A percentile compares a stretch with the other conserved stretches of the same genome.
Conservation (phyloP, 2,113 vertebrate genomes). For the Perca schrenkii region DNA sequence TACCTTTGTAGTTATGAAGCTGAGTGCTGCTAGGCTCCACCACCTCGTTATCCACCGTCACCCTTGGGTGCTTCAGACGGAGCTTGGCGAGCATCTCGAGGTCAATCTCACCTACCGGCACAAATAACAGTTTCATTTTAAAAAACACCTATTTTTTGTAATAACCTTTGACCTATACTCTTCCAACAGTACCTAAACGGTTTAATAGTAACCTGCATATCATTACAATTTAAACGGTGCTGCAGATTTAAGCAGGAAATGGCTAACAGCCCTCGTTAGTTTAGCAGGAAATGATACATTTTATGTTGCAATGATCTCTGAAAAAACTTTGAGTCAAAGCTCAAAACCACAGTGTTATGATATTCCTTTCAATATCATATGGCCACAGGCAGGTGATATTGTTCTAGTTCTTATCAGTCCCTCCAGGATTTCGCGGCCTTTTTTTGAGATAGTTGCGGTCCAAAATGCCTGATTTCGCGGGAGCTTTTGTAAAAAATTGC, state of each 20-base stretch:
- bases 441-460: too few relatives aligned
- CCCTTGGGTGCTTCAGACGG: conserved; percentile 81
- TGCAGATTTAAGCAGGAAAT: background rate
- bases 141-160: background rate
- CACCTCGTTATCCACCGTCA: conserved; percentile 85
- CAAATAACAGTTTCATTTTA: background rate
- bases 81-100: conserved; percentile 87
- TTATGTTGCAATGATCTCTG: background rate
- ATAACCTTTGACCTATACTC: background rate
- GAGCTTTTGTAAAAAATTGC: too few relatives aligned
- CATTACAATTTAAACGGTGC: background rate
- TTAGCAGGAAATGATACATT: conserved; percentile 4
- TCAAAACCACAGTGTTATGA: background rate
- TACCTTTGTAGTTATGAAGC: conserved; percentile 87
- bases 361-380: conserved; percentile 7
- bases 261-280: background rate
- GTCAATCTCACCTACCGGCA: conserved; percentile 86
- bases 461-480: too few relatives aligned
- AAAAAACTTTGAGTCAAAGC: background rate
- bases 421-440: too few relatives aligned
- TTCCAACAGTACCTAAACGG: background rate
- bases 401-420: conserved; percentile 39
- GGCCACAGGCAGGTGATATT: conserved; percentile 17
- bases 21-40: conserved; percentile 88
- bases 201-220: background rate